phyloP scores from a whole-genome alignment of 2,888 invertebrate genomes.

The Cheilosia impressa region DNA sequence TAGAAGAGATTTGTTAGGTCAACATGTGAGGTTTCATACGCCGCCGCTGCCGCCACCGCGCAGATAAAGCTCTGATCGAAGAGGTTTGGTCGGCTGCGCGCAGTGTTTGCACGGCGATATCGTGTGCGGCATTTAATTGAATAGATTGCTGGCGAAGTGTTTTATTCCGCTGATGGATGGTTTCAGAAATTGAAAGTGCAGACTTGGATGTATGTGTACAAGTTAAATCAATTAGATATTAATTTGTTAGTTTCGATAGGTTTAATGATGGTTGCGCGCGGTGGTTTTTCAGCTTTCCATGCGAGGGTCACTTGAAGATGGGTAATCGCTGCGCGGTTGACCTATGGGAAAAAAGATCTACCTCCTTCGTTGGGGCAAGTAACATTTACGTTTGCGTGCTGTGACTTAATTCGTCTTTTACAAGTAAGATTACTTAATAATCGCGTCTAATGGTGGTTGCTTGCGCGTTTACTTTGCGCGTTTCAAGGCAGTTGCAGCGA shows the following conservation, averaged over 20 bases:
- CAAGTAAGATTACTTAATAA: neutral
- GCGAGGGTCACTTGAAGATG: slow-evolving; percentile 34
- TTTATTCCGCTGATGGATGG: slow-evolving; percentile 59
- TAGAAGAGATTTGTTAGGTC: slow-evolving; percentile 71
- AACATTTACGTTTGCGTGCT: slow-evolving; percentile 23
- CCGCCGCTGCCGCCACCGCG: neutral
- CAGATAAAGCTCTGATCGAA: slow-evolving; percentile 22
- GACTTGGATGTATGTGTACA: slow-evolving; percentile 57
- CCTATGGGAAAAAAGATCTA: slow-evolving; percentile 11
- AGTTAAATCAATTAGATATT: slow-evolving; percentile 71
- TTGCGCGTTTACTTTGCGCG: neutral
- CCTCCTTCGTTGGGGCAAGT: neutral
- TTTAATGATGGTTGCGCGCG: slow-evolving; percentile 41
- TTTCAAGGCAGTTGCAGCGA: neutral
- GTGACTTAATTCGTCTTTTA: neutral
- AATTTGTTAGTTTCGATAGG: slow-evolving; percentile 54
- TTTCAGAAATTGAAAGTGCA: slow-evolving; percentile 64
- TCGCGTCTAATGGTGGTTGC: neutral
- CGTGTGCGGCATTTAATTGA: slow-evolving; percentile 68
- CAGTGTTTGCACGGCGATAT: slow-evolving; percentile 24
- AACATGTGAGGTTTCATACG: slow-evolving; percentile 61
- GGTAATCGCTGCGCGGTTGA: slow-evolving; percentile 23
- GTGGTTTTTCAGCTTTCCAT: slow-evolving; percentile 12
- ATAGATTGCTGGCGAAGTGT: slow-evolving; percentile 51
- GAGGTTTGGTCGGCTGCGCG: slow-evolving; percentile 13